A percentile compares a stretch with the other conserved stretches of the same genome.
Conservation (phyloP, 2,888 invertebrate species). For the Tipula helvola region DNA sequence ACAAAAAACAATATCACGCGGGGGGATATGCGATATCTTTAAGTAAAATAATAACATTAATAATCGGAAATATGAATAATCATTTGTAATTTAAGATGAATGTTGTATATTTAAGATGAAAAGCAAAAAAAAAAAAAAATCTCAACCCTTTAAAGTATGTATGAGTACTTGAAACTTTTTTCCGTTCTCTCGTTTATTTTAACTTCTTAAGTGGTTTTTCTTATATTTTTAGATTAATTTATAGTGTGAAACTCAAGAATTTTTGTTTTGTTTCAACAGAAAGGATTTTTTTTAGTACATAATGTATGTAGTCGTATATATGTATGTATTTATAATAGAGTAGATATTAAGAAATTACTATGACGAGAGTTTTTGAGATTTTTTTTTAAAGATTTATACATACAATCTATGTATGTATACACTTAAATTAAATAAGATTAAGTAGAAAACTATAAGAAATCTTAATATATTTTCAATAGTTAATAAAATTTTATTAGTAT, state of each 20-base stretch:
- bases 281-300: not conserved
- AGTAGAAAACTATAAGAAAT: not conserved
- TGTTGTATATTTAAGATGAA: not conserved
- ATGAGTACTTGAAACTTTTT: not conserved
- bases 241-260: not conserved
- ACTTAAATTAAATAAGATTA: not conserved
- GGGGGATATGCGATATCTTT: not conserved
- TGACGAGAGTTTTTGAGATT: not conserved
- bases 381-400: not conserved
- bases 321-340: not conserved
- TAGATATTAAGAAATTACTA: not conserved
- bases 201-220: not conserved
- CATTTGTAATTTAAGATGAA: not conserved
- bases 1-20: not conserved
- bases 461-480: not conserved
- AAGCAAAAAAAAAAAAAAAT: not conserved
- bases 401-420: not conserved
- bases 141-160: not conserved
- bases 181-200: not conserved
- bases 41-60: constrained; percentile 4
- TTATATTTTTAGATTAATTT: not conserved
- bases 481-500: not conserved
- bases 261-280: not conserved
- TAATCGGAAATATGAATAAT: constrained; percentile 4
- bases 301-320: no score